Percentiles rank a stretch among this genome's conserved stretches.
phyloP scores from a whole-genome alignment of 2,797 vertebrate species.

The Neosilurus hyrtlii region DNA sequence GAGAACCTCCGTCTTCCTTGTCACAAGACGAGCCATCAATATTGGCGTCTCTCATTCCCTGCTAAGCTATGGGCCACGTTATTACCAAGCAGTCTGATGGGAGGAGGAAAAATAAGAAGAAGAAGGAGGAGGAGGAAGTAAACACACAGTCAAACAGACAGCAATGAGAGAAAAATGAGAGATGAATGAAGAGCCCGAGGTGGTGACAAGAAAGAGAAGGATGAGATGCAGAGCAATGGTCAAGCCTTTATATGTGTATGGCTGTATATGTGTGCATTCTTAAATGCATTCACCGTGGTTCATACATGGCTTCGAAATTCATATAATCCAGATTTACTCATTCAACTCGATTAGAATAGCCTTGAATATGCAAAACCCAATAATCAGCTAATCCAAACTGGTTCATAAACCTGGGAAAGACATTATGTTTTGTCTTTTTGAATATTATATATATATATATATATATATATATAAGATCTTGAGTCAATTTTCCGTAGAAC shows the following conservation, averaged over 20 bases:
- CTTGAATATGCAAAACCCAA: not conserved
- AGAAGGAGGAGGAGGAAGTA: slow-evolving; percentile 37
- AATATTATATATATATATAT: not conserved
- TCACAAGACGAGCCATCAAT: slow-evolving; percentile 65
- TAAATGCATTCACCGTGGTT: not conserved
- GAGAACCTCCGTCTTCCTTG: slow-evolving; percentile 60
- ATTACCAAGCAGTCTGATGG: slow-evolving; percentile 57
- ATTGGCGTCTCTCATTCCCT: slow-evolving; percentile 55
- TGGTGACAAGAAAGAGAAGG: slow-evolving; percentile 55
- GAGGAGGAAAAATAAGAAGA: not conserved
- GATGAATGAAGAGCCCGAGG: slow-evolving; percentile 59
- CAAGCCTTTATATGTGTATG: not conserved
- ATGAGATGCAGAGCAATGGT: slow-evolving; percentile 48
- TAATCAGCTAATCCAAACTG: not conserved
- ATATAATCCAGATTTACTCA: not conserved
- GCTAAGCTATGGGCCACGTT: slow-evolving; percentile 66
- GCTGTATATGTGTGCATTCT: not conserved
- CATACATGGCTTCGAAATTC: not conserved
- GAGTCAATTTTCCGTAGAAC: no score
- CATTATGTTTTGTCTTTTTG: not conserved
- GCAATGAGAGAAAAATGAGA: slow-evolving; percentile 36
- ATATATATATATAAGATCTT: no score
- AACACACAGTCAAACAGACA: slow-evolving; percentile 60
- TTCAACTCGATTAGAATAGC: not conserved
- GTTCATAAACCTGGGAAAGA: not conserved